A percentile compares a stretch with the other conserved stretches of the same genome.
phyloP scores from a whole-genome alignment of 2,797 vertebrate species.

The Balearica regulorum region DNA sequence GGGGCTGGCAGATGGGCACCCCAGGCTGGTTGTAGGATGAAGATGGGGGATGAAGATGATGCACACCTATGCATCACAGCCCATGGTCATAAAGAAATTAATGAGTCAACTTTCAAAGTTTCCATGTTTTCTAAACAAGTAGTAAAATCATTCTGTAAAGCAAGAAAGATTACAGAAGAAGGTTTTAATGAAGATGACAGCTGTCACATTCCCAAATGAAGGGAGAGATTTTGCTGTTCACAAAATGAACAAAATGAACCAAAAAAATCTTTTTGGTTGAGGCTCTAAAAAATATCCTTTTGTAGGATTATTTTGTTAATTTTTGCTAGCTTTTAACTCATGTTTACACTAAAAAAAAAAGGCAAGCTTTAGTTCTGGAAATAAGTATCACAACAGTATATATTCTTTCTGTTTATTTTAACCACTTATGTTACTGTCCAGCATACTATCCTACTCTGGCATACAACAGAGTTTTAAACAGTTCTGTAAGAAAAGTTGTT shows the following conservation, averaged over 20 bases:
- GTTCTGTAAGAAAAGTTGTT: not conserved
- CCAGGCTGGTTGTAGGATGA: not conserved
- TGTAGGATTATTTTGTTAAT: not conserved
- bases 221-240: not conserved
- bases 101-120: not conserved
- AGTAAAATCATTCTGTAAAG: not conserved
- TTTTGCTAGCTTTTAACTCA: not conserved
- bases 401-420: not conserved
- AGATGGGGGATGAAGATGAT: not conserved
- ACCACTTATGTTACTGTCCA: not conserved
- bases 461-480: not conserved
- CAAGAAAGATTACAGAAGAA: not conserved
- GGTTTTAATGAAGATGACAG: not conserved
- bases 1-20: not conserved
- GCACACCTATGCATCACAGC: not conserved
- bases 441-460: not conserved
- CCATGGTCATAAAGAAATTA: not conserved
- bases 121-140: not conserved
- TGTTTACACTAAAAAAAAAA: not conserved
- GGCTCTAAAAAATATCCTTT: not conserved
- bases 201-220: not conserved
- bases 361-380: not conserved
- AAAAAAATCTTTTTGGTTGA: not conserved
- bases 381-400: not conserved
- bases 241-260: too few relatives aligned